Evolutionary conservation across 2,113 vertebrate species (phyloP), one percentile per base, ranked within the genome.

Genomic region (Heterotilapia buettikoferi): DNA sequence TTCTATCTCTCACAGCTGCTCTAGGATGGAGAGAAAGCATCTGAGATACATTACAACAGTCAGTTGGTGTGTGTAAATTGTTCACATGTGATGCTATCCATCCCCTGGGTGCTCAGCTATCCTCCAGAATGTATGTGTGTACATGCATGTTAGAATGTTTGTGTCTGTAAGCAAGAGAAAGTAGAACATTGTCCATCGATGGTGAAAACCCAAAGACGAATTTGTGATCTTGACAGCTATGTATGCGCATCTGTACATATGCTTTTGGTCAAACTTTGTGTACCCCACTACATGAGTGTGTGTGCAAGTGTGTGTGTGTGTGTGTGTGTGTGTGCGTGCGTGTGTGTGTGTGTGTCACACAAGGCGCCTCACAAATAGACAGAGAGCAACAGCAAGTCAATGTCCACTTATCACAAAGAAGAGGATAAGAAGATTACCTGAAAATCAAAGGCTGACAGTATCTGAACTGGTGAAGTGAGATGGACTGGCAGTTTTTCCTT

Each of bases 81-180:
- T 96, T 97, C 96, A 95, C 95, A 85, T 96, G 96, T 96, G 96
- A 94, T 61, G 88, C 88, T 95, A 97, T 97, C 96, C 96, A 96
- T 97, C 68, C 21, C 40, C 40, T 18, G 14, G 21, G 93, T 93
- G 92, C 93, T 93, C 94, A 95, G 59, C 68, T 92, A 96, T 95
- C 94, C 52, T 19, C 33, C 29, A 59, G 86, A 86, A 45, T 84
- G 33, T 83, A 56, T 71, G 45, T 19, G 54, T 80, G 43, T 84
- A 78, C 33, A 52, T 54, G 82, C 88, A 29, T 50, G 7, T 57
- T 26, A 40, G 18, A 11, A 56, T 59, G 80, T 31, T 31, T 76
- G n/a, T 10, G 33, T 40, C 16, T 54, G 16, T 47, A 29, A 18
- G 21, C 26, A 56, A 38, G 71, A 52, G 10, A 83, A 61, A 26